phyloP scores from a whole-genome alignment of 2,113 vertebrate genomes.

The Poecilia latipinna region DNA sequence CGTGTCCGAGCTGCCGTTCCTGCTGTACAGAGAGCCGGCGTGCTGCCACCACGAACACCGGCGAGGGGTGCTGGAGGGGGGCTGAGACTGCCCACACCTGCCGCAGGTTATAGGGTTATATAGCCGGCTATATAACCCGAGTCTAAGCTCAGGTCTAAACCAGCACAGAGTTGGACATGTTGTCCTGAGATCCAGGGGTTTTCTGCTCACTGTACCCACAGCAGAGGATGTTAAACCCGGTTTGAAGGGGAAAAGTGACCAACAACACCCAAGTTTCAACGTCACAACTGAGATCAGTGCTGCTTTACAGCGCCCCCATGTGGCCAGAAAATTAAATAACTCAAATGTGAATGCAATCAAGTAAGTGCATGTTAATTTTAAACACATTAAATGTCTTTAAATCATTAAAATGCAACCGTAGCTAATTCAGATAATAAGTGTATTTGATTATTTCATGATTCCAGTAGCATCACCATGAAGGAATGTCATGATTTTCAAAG shows the following conservation, averaged over 20 bases:
- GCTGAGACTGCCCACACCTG: constrained; percentile 83
- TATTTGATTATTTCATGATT: too few relatives aligned
- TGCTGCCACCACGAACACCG: constrained; percentile 87
- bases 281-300: not conserved
- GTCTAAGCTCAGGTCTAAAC: constrained; percentile 90
- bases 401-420: too few relatives aligned
- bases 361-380: too few relatives aligned
- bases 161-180: constrained; percentile 84
- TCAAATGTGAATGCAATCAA: too few relatives aligned
- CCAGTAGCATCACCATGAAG: too few relatives aligned
- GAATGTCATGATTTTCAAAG: too few relatives aligned
- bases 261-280: not conserved
- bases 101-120: constrained; percentile 46
- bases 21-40: constrained; percentile 84
- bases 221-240: too few relatives aligned
- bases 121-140: constrained; percentile 87
- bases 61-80: constrained; percentile 79
- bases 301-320: not conserved
- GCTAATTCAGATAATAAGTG: too few relatives aligned
- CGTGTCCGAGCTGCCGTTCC: constrained; percentile 95
- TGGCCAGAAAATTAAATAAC: not conserved
- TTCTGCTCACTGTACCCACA: constrained; percentile 16
- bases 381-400: too few relatives aligned
- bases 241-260: not conserved
- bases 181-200: constrained; percentile 29